Evolutionary conservation across 2,888 invertebrate genomes (phyloP).

Genomic region (Scaeva pyrastri): DNA sequence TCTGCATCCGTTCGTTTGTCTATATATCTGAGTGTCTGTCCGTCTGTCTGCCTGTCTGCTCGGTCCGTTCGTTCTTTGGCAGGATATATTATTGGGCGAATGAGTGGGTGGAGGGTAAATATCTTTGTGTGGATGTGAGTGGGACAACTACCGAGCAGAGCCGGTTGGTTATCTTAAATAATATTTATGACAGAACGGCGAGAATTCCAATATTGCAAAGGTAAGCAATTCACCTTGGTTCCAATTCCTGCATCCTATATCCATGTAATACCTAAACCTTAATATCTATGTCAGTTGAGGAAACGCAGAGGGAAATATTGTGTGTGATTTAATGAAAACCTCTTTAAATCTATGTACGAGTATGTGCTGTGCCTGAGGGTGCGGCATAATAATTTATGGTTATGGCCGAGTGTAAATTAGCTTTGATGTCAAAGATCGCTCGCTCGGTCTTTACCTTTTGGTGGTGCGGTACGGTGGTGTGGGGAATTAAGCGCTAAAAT

Average conservation of each 20-base stretch:
- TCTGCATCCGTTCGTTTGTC: constrained; percentile 28
- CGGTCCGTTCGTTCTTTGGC: background rate
- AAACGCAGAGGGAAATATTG: constrained; percentile 21
- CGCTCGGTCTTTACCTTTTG: background rate
- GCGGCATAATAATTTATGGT: constrained; percentile 67
- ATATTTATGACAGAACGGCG: constrained; percentile 71
- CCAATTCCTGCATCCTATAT: constrained; percentile 18
- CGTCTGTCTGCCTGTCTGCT: too few relatives aligned
- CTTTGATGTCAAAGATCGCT: constrained; percentile 68
- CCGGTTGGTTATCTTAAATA: constrained; percentile 68
- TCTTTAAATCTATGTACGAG: constrained; percentile 56
- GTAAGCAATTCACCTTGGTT: constrained; percentile 56
- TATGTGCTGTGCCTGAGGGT: constrained; percentile 48
- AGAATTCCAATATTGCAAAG: constrained; percentile 59
- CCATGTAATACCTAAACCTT: too few relatives aligned
- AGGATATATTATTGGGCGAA: background rate
- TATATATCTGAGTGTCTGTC: background rate
- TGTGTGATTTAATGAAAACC: constrained; percentile 75
- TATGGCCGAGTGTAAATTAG: constrained; percentile 72
- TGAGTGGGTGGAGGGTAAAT: constrained; percentile 22
- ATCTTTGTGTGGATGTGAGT: constrained; percentile 11
- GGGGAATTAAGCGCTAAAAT: constrained; percentile 19
- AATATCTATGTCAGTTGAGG: background rate
- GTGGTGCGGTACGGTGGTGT: background rate
- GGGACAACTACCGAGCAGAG: constrained; percentile 1